Evolutionary conservation across 2,888 invertebrate genomes (phyloP).

Genomic region (Alentia gelatinosa): DNA sequence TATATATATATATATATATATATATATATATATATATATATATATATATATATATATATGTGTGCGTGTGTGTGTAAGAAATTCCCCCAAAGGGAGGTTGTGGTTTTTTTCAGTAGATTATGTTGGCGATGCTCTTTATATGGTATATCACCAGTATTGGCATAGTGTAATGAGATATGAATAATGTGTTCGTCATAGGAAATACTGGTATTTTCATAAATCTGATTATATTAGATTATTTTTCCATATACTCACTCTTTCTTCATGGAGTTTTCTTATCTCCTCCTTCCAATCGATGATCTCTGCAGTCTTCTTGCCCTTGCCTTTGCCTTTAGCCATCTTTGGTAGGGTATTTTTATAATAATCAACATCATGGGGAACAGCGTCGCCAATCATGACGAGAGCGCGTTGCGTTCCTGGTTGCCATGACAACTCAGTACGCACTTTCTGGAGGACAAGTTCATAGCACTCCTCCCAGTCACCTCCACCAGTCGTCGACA

Average conservation of each 20-base stretch:
- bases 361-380: constrained; percentile 68
- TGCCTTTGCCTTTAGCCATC: background rate
- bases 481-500: constrained; percentile 73
- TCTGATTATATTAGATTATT: background rate
- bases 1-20: too few species aligned
- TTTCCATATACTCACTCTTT: constrained; percentile 22
- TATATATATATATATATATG: too few species aligned
- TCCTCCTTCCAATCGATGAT: constrained; percentile 73
- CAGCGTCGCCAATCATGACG: constrained; percentile 76
- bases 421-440: constrained; percentile 74
- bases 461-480: constrained; percentile 78
- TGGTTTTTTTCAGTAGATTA: too few species aligned
- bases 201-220: too few species aligned
- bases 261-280: constrained; percentile 63
- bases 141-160: too few species aligned
- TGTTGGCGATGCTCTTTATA: too few species aligned
- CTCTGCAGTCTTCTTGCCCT: constrained; percentile 64
- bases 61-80: too few species aligned
- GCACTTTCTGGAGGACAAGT: constrained; percentile 70
- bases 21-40: too few species aligned
- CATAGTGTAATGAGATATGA: too few species aligned
- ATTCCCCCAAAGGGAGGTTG: too few species aligned
- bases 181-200: too few species aligned
- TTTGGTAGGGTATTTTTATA: constrained; percentile 59
- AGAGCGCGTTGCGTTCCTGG: constrained; percentile 73